Evolutionary conservation across 2,888 invertebrate genomes (phyloP), one percentile per base, ranked within the genome.

Genomic region (Maniola hyperantus): DNA sequence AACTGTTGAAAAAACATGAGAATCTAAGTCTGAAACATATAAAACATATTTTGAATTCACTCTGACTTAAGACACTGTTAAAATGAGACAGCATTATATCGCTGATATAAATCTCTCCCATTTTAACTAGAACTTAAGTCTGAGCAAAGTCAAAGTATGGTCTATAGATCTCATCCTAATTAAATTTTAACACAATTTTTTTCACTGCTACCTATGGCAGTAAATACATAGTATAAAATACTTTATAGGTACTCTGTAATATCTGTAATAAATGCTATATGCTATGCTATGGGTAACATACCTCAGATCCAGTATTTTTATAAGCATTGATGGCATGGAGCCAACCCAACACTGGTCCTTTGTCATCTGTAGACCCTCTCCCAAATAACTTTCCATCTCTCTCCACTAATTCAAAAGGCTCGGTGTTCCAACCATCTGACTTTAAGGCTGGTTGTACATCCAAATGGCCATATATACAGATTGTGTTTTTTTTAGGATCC

Each of bases 381-480:
- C 98, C 99, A 90, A 93, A 99, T 50, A 99, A 90, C 83, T 98
- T 99, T 0, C 95, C 97, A 91, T 99, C 94, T 69, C 95, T 95
- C 83, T 99, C 98, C 26, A 96, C 96, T 65, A 99, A 91, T 33
- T 94, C 95, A 91, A 99, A 99, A 0, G 99, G 99, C 69, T 99
- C 98, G 0, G 98, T 96, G 73, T 97, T 94, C 99, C 99, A 99
- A 0, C 99, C 99, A 92, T 99, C 99, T 71, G 96, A 96, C 82
- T 95, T 95, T 39, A 95, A 85, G 0, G 99, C 99, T 10, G 99
- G 99, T 84, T 99, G 99, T 0, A 99, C 99, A 93, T 99, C 99
- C 80, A 99, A 94, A 90, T 99, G 99, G 0, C 99, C 99, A 86
- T 99, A 99, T 66, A 99, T 93, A 67, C 97, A 95, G 53, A 99